Percentiles rank a stretch among this genome's conserved stretches.
Evolutionary conservation across 2,113 vertebrate species (phyloP).

Genomic region (Dolichotis patagonum): DNA sequence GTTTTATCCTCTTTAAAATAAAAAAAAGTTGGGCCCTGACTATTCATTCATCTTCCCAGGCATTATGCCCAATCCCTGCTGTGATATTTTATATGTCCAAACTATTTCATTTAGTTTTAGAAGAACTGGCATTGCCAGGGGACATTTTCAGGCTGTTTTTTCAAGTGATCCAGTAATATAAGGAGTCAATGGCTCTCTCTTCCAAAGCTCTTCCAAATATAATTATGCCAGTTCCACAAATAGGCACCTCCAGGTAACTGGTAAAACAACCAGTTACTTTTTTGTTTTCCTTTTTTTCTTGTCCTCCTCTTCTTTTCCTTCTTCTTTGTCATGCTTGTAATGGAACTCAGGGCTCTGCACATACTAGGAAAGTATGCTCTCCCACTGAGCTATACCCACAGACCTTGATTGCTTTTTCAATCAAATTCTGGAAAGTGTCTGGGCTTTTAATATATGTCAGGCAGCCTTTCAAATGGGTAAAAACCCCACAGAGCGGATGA

Average conservation of each 20-base stretch:
- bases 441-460: not conserved
- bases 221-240: slow-evolving; percentile 46
- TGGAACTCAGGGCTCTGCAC: not conserved
- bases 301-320: not conserved
- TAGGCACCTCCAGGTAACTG: not conserved
- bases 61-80: not conserved
- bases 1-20: too few relatives aligned
- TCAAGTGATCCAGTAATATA: not conserved
- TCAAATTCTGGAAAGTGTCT: slow-evolving; percentile 22
- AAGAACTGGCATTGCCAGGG: slow-evolving; percentile 12
- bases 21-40: not conserved
- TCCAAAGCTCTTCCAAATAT: slow-evolving; percentile 21
- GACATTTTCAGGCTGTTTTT: slow-evolving; percentile 13
- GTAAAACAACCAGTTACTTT: not conserved
- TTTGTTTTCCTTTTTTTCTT: not conserved
- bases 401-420: not conserved
- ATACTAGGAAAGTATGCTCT: not conserved
- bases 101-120: slow-evolving; percentile 27
- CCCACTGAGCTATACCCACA: not conserved
- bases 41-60: slow-evolving; percentile 15
- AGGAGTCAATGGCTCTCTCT: not conserved
- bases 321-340: not conserved
- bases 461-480: not conserved
- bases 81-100: not conserved
- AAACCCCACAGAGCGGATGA: not conserved